Percentiles rank a stretch among this genome's conserved stretches.
phyloP scores from a whole-genome alignment of 2,797 vertebrate species.

The Orientallactaga sibirica region DNA sequence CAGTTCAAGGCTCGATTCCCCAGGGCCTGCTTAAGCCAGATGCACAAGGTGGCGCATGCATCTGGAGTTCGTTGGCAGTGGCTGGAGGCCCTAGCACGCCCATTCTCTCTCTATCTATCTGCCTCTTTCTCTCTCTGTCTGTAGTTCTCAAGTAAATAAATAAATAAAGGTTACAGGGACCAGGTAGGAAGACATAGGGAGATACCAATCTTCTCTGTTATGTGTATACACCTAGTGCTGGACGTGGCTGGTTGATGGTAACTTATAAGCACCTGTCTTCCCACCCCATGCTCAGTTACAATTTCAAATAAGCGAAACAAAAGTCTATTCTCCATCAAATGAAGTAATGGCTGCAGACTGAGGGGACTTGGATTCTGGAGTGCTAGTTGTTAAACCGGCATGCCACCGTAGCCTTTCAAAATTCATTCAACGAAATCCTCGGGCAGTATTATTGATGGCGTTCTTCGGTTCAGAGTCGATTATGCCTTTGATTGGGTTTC shows the following conservation, averaged over 20 bases:
- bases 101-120: too few relatives aligned
- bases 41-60: too few relatives aligned
- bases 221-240: neutral
- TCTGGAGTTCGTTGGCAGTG: too few relatives aligned
- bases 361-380: neutral
- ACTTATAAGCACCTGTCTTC: neutral
- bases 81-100: too few relatives aligned
- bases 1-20: too few relatives aligned
- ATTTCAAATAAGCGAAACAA: neutral
- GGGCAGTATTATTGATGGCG: neutral
- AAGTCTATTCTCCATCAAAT: neutral
- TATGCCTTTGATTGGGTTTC: slow-evolving; percentile 26
- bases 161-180: too few relatives aligned
- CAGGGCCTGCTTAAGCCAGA: too few relatives aligned
- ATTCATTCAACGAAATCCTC: slow-evolving; percentile 1
- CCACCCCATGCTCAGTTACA: neutral
- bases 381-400: neutral
- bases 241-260: neutral
- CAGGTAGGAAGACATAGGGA: neutral
- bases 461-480: neutral
- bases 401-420: neutral
- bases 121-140: too few relatives aligned
- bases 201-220: neutral
- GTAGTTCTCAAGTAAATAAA: too few relatives aligned
- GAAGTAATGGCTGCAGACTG: neutral